Evolutionary conservation across 2,888 invertebrate species (phyloP).

Genomic region (Epirrhoe tristata): DNA sequence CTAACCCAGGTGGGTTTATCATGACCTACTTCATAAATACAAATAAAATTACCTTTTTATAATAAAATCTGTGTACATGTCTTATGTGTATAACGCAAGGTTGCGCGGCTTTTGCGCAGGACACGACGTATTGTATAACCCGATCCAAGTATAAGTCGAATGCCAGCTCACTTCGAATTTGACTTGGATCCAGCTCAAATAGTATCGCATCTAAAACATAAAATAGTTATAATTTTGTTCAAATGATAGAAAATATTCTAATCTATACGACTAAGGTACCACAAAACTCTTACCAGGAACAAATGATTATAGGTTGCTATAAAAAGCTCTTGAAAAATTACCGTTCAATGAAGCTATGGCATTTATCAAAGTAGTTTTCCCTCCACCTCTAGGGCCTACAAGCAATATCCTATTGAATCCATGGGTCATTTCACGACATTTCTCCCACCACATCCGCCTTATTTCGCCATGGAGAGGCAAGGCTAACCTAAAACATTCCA

Average conservation of each 20-base stretch:
- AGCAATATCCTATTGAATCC: constrained; percentile 61
- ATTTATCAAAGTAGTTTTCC: constrained; percentile 62
- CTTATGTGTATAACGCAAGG: constrained; percentile 67
- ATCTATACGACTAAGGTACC: background rate
- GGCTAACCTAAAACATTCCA: constrained; percentile 50
- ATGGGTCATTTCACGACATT: constrained; percentile 53
- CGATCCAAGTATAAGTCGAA: constrained; percentile 48
- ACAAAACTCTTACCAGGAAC: background rate
- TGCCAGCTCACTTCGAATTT: constrained; percentile 47
- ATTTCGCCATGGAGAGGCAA: constrained; percentile 61
- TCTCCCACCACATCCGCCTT: constrained; percentile 70
- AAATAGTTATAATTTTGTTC: background rate
- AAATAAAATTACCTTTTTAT: constrained; percentile 57
- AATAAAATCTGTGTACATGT: constrained; percentile 61
- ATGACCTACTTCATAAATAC: no score
- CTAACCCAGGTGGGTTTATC: constrained; percentile 9
- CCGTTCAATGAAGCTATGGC: constrained; percentile 64
- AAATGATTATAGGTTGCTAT: no score
- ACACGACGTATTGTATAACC: constrained; percentile 49
- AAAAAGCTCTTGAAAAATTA: constrained; percentile 35
- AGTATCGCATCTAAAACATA: constrained; percentile 62
- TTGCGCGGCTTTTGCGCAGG: constrained; percentile 62
- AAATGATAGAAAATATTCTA: background rate
- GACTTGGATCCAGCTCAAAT: constrained; percentile 60
- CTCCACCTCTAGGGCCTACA: constrained; percentile 62